These are phyloP conservation scores for Cephus pygmeus DNA, from an alignment of 2,888 invertebrate species.

Conservation along the genomic window DNA sequence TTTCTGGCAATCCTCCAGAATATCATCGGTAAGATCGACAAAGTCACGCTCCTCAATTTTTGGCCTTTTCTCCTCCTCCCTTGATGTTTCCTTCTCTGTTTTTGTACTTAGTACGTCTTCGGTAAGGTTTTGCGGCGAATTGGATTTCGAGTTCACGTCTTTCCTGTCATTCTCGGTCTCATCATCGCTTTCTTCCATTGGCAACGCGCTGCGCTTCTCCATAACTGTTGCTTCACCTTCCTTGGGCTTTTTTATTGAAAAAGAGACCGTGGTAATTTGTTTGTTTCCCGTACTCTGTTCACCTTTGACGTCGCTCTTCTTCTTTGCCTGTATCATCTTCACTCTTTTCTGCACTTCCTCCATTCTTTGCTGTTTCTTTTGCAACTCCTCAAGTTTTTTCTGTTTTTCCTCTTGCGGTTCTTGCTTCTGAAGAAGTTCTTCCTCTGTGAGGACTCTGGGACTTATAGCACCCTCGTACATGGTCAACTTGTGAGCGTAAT, in stretches of 20 bases:
- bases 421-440: conserved; percentile 58
- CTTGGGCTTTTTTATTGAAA: conserved; percentile 86
- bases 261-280: conserved; percentile 74
- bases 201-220: conserved; percentile 76
- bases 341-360: conserved; percentile 61
- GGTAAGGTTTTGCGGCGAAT: conserved; percentile 37
- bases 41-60: conserved; percentile 59
- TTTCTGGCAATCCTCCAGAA: conserved; percentile 59
- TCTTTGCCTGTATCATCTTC: conserved; percentile 62
- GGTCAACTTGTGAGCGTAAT: conserved; percentile 79
- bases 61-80: conserved; percentile 48
- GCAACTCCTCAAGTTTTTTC: conserved; percentile 59
- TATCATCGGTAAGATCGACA: conserved; percentile 62
- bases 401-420: conserved; percentile 60
- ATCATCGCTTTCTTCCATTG: conserved; percentile 76
- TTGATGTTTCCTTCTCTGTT: conserved; percentile 33
- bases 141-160: conserved; percentile 48
- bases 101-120: conserved; percentile 23
- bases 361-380: conserved; percentile 62
- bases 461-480: conserved; percentile 63
- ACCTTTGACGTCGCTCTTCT: conserved; percentile 55
- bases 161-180: conserved; percentile 54
- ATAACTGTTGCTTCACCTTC: conserved; percentile 75
- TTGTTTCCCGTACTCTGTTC: conserved; percentile 58
- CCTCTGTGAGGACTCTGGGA: conserved; percentile 59